Evolutionary conservation across 2,888 invertebrate species (phyloP).

Genomic region (Cephus pygmeus): DNA sequence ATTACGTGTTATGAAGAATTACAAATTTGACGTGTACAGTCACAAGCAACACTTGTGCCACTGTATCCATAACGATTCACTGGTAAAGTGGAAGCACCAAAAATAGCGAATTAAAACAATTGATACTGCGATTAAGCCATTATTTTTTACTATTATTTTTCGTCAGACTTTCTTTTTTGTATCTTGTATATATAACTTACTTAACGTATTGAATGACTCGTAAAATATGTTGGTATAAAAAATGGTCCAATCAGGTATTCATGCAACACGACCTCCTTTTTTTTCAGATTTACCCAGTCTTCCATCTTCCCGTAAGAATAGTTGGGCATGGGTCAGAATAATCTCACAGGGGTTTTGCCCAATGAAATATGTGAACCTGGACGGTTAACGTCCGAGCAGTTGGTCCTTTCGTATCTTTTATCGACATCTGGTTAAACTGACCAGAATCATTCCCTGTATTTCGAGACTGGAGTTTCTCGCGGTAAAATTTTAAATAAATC

Average conservation of each 20-base stretch:
- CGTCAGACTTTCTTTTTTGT: neutral
- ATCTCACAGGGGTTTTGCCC: neutral
- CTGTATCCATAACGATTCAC: too few species aligned
- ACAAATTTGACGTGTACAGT: neutral
- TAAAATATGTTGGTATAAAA: neutral
- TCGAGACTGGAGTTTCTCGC: neutral
- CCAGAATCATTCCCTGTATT: neutral
- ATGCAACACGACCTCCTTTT: neutral
- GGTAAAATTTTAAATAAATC: neutral
- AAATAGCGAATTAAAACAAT: neutral
- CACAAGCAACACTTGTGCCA: neutral
- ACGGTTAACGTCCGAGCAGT: neutral
- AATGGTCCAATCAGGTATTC: neutral
- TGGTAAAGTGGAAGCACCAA: neutral
- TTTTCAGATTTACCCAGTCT: neutral
- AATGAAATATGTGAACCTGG: neutral
- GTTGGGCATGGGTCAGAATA: neutral
- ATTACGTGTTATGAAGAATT: slow-evolving; percentile 22
- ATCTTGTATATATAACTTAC: neutral
- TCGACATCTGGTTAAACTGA: neutral
- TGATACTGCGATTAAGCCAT: neutral
- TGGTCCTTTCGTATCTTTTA: neutral
- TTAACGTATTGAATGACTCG: neutral
- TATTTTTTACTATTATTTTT: neutral
- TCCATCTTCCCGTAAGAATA: neutral